Evolutionary conservation across 2,888 invertebrate genomes (phyloP), one percentile per base, ranked within the genome.

Genomic region (Xylophagus ater): DNA sequence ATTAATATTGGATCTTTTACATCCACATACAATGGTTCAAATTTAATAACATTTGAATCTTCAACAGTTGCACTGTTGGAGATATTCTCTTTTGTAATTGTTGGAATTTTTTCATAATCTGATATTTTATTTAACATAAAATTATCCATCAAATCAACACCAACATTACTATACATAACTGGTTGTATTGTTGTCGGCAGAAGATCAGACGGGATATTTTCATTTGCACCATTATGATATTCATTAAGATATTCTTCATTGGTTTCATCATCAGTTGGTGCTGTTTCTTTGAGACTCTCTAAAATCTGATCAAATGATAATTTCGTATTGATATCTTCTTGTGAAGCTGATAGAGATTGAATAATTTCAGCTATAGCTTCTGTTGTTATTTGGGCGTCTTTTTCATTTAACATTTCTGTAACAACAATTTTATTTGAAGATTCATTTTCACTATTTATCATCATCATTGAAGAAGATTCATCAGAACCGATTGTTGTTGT

Each of bases 221-320:
- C n/a, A n/a, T n/a, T n/a, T n/a, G n/a, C n/a, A n/a, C n/a, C n/a
- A n/a, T n/a, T n/a, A n/a, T n/a, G n/a, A n/a, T n/a, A n/a, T n/a
- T n/a, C n/a, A n/a, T n/a, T n/a, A 17, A 18, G 19, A 24, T 23
- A 23, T 9, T 29, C 19, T 28, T 29, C 29, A 3, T 34, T 21
- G 7, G 21, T 29, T 20, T 40, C 34, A 9, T 19, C 6, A 9
- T 30, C 40, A n/a, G 29, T 33, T n/a, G 34, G 23, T 2, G 28
- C n/a, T 17, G 26, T 34, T 21, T 58, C 53, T 3, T 59, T 58
- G 0, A 62, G 49, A 4, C 56, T 55, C 34, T 58, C 56, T 25
- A 62, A 51, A 18, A 61, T 60, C 50, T 61, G 60, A 45, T 62
- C 59, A 49, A 60, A 57, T 1, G 62, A 60, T 3, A 55, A 44